phyloP scores from a whole-genome alignment of 1,140 invertebrate genomes.

The Oryzaephilus surinamensis region DNA sequence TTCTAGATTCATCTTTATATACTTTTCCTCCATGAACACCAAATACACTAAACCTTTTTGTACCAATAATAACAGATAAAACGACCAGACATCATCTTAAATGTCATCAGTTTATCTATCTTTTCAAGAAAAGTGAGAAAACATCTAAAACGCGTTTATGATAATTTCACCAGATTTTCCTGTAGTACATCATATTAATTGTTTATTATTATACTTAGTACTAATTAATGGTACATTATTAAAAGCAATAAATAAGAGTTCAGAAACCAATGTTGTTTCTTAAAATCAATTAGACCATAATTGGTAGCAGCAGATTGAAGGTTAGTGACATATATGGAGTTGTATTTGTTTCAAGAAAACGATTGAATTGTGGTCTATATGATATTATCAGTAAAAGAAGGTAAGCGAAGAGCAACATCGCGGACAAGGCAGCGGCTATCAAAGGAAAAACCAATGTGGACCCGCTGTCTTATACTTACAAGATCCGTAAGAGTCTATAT shows the following conservation, averaged over 20 bases:
- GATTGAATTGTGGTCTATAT: constrained; percentile 31
- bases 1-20: too few relatives aligned
- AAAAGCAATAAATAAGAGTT: constrained; percentile 29
- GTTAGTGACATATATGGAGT: constrained; percentile 33
- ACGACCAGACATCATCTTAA: constrained; percentile 5
- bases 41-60: constrained; percentile 15
- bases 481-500: background rate
- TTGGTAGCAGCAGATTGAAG: constrained; percentile 35
- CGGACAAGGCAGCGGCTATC: background rate
- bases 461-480: background rate
- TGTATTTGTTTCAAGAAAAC: constrained; percentile 37
- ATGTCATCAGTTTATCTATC: background rate
- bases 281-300: constrained; percentile 37
- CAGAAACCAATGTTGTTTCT: constrained; percentile 36
- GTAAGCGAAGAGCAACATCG: constrained; percentile 12
- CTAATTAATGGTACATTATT: constrained; percentile 25
- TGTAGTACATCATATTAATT: too few relatives aligned
- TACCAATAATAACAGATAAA: constrained; percentile 15
- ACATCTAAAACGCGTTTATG: too few relatives aligned
- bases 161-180: too few relatives aligned
- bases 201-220: too few relatives aligned
- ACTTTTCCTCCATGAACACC: constrained; percentile 16
- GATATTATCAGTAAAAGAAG: constrained; percentile 25
- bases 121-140: background rate
- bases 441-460: background rate